Evolutionary conservation across 2,797 vertebrate genomes (phyloP).

Genomic region (Xiphophorus birchmanni): DNA sequence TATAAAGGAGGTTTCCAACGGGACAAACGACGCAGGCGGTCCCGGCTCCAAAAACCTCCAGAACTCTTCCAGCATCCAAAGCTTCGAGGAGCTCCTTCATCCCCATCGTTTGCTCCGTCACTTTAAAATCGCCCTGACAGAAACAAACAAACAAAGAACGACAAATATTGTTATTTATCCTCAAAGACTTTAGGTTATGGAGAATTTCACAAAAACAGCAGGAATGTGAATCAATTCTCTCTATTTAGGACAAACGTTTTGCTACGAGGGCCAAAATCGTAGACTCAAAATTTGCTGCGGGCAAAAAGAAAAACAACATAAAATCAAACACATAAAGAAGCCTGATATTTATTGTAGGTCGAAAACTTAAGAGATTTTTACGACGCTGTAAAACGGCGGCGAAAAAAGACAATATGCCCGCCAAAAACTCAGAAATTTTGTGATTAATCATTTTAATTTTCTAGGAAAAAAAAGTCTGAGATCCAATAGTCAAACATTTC

Average conservation of each 20-base stretch:
- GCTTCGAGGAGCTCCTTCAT: constrained; percentile 83
- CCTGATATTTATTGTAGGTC: no score
- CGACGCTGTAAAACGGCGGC: no score
- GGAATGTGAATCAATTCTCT: background rate
- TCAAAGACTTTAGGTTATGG: background rate
- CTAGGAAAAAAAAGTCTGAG: no score
- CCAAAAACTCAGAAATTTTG: no score
- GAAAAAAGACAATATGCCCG: no score
- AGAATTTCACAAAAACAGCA: background rate
- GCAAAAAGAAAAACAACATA: no score
- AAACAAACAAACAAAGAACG: background rate
- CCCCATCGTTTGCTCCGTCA: constrained; percentile 79
- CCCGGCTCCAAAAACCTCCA: constrained; percentile 89
- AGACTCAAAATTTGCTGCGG: no score
- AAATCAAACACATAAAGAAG: no score
- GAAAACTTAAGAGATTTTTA: no score
- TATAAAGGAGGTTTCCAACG: constrained; percentile 85
- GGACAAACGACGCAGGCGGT: constrained; percentile 94
- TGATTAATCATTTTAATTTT: no score
- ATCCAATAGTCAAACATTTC: no score
- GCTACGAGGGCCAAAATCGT: no score
- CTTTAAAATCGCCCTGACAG: constrained; percentile 86
- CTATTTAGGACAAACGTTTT: background rate
- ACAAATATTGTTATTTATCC: background rate
- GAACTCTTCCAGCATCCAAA: constrained; percentile 78